Conservation (phyloP, 2,113 vertebrate species). For the Gallinago paraguaiae region DNA sequence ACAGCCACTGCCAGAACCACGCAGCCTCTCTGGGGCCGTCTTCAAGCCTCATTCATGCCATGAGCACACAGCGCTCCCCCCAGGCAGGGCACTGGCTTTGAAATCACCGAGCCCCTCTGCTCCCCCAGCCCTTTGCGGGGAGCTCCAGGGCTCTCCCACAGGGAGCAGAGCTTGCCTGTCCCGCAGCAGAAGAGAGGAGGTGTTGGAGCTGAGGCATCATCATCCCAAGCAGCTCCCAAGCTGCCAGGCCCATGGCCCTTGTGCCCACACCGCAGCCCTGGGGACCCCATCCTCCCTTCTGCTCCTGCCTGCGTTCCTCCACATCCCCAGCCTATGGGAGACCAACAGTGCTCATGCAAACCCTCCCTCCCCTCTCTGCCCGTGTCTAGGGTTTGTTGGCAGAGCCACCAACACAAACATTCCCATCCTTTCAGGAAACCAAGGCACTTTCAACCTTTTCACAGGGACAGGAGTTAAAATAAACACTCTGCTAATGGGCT, state of each 20-base stretch:
- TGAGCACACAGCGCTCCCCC: rapidly evolving
- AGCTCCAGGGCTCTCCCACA: not conserved
- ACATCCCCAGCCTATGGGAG: not conserved
- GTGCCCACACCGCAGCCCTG: rapidly evolving
- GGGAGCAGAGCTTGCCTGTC: not conserved
- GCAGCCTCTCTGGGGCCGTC: rapidly evolving
- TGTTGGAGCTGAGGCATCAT: not conserved
- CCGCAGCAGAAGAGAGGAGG: not conserved
- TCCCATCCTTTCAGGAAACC: constrained; percentile 8
- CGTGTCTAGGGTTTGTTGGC: not conserved
- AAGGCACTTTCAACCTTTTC: not conserved
- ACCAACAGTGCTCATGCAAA: not conserved
- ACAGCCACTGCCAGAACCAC: not conserved
- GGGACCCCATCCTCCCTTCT: not conserved
- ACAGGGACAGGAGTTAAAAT: not conserved
- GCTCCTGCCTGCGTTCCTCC: rapidly evolving
- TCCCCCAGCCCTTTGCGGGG: not conserved
- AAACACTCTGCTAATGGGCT: not conserved
- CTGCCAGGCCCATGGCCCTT: not conserved
- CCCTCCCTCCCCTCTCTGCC: not conserved
- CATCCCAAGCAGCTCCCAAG: not conserved
- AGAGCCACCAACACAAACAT: not conserved
- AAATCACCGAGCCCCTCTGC: rapidly evolving
- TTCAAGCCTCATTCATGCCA: rapidly evolving
- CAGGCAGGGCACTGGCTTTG: not conserved